Conservation (phyloP, 2,797 vertebrate species). For the Tamandua tetradactyla region DNA sequence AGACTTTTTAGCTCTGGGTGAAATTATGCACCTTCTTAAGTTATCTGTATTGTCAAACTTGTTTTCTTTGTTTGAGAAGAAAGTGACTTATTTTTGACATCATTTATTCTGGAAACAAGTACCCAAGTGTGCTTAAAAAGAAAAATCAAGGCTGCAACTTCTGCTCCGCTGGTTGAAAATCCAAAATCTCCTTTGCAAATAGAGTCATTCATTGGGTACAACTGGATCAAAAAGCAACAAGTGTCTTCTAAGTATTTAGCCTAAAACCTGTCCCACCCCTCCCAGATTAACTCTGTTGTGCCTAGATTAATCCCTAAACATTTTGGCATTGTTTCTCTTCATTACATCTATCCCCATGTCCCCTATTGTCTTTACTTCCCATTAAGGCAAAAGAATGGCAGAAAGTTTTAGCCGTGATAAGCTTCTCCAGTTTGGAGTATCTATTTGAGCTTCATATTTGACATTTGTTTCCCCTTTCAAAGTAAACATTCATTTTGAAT, state of each 20-base stretch:
- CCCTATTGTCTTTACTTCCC: slow-evolving; percentile 85
- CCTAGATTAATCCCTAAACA: slow-evolving; percentile 85
- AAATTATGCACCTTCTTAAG: slow-evolving; percentile 78
- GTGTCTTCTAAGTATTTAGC: slow-evolving; percentile 82
- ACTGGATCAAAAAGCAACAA: slow-evolving; percentile 87
- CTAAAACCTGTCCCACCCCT: slow-evolving; percentile 78
- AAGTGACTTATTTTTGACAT: slow-evolving; percentile 81
- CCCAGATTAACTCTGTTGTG: slow-evolving; percentile 86
- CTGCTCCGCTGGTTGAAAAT: slow-evolving; percentile 82
- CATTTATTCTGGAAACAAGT: slow-evolving; percentile 81
- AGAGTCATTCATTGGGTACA: slow-evolving; percentile 82
- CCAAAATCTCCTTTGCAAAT: slow-evolving; percentile 86
- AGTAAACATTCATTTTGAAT: slow-evolving; percentile 83
- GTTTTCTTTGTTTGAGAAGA: slow-evolving; percentile 63
- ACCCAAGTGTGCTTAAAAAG: slow-evolving; percentile 81
- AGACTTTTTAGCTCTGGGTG: slow-evolving; percentile 72
- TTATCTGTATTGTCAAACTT: slow-evolving; percentile 73
- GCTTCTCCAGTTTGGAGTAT: slow-evolving; percentile 76
- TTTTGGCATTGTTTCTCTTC: slow-evolving; percentile 85
- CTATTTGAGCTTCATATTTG: slow-evolving; percentile 79
- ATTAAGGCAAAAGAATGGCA: slow-evolving; percentile 78
- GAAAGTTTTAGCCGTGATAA: slow-evolving; percentile 82
- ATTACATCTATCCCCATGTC: slow-evolving; percentile 85
- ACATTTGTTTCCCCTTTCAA: slow-evolving; percentile 81
- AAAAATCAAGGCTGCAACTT: slow-evolving; percentile 82